Percentiles rank a stretch among this genome's conserved stretches.
These are phyloP conservation scores for Allolobophora icterica DNA, from an alignment of 2,888 invertebrate genomes.

Conservation along the genomic window DNA sequence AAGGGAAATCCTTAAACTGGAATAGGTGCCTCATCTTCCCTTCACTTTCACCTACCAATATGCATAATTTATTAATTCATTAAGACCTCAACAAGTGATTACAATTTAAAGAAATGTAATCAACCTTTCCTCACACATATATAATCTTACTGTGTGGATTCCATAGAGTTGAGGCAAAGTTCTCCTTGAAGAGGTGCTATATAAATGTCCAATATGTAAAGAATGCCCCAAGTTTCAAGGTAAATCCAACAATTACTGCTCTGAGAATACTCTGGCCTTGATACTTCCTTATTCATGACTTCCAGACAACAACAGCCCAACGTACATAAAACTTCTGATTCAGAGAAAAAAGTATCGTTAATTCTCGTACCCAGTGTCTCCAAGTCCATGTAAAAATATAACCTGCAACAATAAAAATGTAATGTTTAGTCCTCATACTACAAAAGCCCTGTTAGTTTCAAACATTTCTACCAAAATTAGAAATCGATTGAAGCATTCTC, in stretches of 20 bases:
- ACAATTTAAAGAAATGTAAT: neutral
- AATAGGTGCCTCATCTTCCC: neutral
- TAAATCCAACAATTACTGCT: neutral
- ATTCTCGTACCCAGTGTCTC: slow-evolving; percentile 85
- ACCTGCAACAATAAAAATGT: slow-evolving; percentile 73
- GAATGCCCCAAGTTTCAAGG: neutral
- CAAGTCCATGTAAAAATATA: slow-evolving; percentile 92
- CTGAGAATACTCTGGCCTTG: neutral
- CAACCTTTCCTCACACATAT: neutral
- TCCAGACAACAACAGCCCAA: neutral
- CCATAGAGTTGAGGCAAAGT: neutral
- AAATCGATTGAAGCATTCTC: too few species aligned
- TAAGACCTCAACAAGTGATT: neutral
- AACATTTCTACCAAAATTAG: too few species aligned
- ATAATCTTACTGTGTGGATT: neutral
- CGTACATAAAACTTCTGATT: slow-evolving; percentile 51
- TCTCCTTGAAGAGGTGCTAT: too few species aligned
- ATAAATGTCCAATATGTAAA: too few species aligned
- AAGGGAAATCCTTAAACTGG: neutral
- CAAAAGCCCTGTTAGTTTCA: too few species aligned
- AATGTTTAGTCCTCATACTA: neutral
- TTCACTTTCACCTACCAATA: neutral
- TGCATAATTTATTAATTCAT: neutral
- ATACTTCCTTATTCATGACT: neutral
- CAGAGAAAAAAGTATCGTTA: neutral